Conservation (phyloP, 2,113 vertebrate genomes). For the Hirundichthys speculiger region DNA sequence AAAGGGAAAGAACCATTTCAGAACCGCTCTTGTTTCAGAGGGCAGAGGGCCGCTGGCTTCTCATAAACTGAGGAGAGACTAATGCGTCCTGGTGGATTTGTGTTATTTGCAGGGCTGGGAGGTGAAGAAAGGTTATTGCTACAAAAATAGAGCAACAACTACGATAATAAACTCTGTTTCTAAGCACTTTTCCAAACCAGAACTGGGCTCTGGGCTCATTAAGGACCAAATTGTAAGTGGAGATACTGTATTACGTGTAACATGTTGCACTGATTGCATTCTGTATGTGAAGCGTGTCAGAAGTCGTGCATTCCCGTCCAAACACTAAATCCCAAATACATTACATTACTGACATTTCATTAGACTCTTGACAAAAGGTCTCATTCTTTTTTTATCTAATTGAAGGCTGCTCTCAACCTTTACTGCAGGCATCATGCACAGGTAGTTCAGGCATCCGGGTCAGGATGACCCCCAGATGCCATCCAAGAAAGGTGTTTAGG, state of each 20-base stretch:
- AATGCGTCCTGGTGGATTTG: constrained; percentile 46
- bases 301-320: too few relatives aligned
- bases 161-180: constrained; percentile 3
- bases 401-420: too few relatives aligned
- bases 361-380: too few relatives aligned
- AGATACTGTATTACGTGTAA: too few relatives aligned
- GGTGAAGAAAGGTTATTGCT: constrained; percentile 5
- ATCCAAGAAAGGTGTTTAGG: too few relatives aligned
- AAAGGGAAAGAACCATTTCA: constrained; percentile 3
- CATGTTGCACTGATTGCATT: background rate
- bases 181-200: background rate
- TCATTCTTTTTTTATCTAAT: too few relatives aligned
- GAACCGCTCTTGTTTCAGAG: constrained; percentile 14
- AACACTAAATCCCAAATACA: too few relatives aligned
- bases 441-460: too few relatives aligned
- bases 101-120: constrained; percentile 22
- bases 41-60: constrained; percentile 12
- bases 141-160: constrained; percentile 31
- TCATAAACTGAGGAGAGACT: constrained; percentile 35
- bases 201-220: background rate
- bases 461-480: too few relatives aligned
- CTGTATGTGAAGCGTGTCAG: background rate
- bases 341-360: too few relatives aligned
- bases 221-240: background rate
- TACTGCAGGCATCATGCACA: too few relatives aligned